Conservation (phyloP, 1,140 invertebrate species). For the Papilio aristodemus region DNA sequence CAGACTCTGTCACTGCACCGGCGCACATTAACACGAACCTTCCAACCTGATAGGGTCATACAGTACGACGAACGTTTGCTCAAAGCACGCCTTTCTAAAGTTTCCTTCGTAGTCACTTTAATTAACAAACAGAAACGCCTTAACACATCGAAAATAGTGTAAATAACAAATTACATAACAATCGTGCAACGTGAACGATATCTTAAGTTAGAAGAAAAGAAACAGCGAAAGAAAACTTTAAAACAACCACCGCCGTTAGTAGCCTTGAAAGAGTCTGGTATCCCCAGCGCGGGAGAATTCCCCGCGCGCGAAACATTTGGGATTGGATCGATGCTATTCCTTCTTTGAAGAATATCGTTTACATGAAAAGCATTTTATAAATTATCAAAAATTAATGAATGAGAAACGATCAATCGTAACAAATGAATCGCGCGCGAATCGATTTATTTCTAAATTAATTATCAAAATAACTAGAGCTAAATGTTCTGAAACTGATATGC, state of each 20-base stretch:
- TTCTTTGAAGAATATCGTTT: neutral
- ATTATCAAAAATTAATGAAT: constrained; percentile 29
- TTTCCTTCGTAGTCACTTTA: neutral
- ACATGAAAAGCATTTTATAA: constrained; percentile 17
- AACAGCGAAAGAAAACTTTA: neutral
- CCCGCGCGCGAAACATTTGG: constrained; percentile 22
- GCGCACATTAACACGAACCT: neutral
- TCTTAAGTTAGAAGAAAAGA: neutral
- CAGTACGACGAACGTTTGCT: no score
- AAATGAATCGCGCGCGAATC: constrained; percentile 35
- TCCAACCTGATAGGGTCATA: neutral
- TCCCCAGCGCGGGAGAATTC: neutral
- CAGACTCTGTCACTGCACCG: neutral
- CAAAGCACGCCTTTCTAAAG: neutral
- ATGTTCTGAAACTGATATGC: constrained; percentile 67
- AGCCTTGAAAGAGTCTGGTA: neutral
- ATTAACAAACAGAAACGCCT: neutral
- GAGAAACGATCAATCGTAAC: constrained; percentile 11
- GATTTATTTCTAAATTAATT: constrained; percentile 45
- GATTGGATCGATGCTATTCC: neutral
- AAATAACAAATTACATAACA: neutral
- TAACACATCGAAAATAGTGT: neutral
- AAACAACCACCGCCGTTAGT: neutral
- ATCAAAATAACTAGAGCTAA: constrained; percentile 55
- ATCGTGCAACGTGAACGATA: neutral